Evolutionary conservation across 2,888 invertebrate species (phyloP).

Genomic region (Bombylius major): DNA sequence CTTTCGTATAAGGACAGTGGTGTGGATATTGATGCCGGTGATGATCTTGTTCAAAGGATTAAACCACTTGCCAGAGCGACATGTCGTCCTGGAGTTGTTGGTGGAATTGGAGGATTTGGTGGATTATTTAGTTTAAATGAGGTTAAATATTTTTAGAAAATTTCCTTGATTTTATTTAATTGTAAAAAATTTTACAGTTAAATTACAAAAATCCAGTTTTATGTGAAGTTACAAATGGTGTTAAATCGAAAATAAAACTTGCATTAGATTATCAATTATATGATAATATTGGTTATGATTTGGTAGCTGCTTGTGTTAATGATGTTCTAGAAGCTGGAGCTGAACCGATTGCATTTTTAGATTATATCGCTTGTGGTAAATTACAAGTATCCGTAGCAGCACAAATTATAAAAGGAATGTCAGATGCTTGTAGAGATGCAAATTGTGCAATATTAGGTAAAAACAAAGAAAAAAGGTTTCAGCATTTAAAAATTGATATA

Average conservation of each 20-base stretch:
- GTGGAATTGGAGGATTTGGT: conserved; percentile 83
- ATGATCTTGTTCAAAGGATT: conserved; percentile 68
- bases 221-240: conserved; percentile 91
- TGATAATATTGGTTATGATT: conserved; percentile 79
- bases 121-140: conserved; percentile 79
- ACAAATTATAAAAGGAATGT: conserved; percentile 72
- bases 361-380: conserved; percentile 89
- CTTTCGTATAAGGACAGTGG: conserved; percentile 83
- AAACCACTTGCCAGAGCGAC: conserved; percentile 73
- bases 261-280: conserved; percentile 68
- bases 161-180: too few species aligned
- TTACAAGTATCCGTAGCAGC: conserved; percentile 65
- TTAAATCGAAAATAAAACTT: conserved; percentile 91
- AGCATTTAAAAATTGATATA: too few species aligned
- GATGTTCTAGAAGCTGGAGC: conserved; percentile 92
- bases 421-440: conserved; percentile 73
- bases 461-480: too few species aligned
- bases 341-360: conserved; percentile 89
- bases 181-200: conserved; percentile 13
- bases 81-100: conserved; percentile 62
- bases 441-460: conserved; percentile 80
- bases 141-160: conserved; percentile 22
- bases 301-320: conserved; percentile 98
- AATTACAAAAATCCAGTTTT: conserved; percentile 66
- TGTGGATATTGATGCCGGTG: conserved; percentile 88